Evolutionary conservation across 2,797 vertebrate genomes (phyloP), one percentile per base, ranked within the genome.

Genomic region (Falco concolor): DNA sequence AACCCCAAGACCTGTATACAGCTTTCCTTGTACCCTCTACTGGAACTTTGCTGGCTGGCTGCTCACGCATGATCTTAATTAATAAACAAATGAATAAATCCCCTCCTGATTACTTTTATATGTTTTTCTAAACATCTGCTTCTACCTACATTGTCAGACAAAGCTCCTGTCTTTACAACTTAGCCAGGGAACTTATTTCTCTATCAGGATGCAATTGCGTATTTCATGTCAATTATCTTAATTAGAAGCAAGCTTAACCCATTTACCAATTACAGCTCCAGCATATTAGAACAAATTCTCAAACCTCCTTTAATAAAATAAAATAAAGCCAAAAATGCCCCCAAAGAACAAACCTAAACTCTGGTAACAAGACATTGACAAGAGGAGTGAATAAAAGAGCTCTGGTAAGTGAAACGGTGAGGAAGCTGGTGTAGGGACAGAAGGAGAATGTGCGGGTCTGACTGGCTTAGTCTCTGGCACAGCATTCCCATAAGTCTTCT

Each of bases 141-240:
- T 97, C 57, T 89, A 90, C 95, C 88, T 95, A 73, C 72, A 54
- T 93, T 89, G 77, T 95, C 78, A 95, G 89, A 96, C 78, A 96
- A 96, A 97, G 89, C 90, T 84, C 36, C 22, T 96, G 45, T 77
- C 94, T 93, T 50, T 74, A 63, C 76, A 90, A 13, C 87, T 95
- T 95, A 57, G 92, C 87, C 91, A 73, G 93, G 91, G 89, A 97
- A 90, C 74, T 24, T 79, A 73, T 59, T 49, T 80, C 59, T 84
- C 93, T 97, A 95, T 88, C 78, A 91, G 94, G 94, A 82, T 94
- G 92, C 96, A 96, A 93, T 93, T 95, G 90, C 82, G 85, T 95
- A 91, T 97, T 97, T 81, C 95, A 97, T 32, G 38, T 97, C 96
- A 97, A 97, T 98, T 98, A 98, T 95, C 95, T 96, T 98, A 98